Evolutionary conservation across 2,797 vertebrate species (phyloP).

Genomic region (Acrocephalus scirpaceus): DNA sequence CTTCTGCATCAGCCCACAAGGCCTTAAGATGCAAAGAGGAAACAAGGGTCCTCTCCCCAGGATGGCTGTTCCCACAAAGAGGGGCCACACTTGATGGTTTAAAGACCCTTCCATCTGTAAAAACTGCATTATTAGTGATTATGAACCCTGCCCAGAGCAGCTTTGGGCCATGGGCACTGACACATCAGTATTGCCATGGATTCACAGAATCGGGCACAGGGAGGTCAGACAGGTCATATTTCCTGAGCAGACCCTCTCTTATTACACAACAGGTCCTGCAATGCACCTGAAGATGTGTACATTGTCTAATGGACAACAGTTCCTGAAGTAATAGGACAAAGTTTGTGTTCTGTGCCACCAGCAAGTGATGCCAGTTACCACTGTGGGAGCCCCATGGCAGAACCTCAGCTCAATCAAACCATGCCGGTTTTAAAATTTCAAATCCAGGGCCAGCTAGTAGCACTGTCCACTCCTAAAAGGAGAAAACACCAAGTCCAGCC

Average conservation of each 20-base stretch:
- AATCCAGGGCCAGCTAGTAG: background rate
- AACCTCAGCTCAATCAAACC: background rate
- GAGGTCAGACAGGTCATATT: background rate
- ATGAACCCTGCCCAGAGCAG: background rate
- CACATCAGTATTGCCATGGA: background rate
- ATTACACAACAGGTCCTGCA: background rate
- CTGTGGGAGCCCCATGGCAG: background rate
- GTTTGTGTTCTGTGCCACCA: background rate
- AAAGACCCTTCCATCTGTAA: background rate
- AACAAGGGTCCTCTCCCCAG: background rate
- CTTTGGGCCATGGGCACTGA: background rate
- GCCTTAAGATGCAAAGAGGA: background rate
- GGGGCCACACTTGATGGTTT: accelerated
- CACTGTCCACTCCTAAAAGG: background rate
- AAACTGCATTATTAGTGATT: background rate
- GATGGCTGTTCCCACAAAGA: background rate
- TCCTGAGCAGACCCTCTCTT: background rate
- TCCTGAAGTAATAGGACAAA: background rate
- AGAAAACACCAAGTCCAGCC: background rate
- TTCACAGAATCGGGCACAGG: background rate
- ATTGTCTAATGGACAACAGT: background rate
- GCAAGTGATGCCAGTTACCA: background rate
- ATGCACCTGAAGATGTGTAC: background rate
- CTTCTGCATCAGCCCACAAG: background rate
- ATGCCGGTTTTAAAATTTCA: background rate